Percentiles rank a stretch among this genome's conserved stretches.
Conservation (phyloP, 2,113 vertebrate species). For the Neodontobutis hainanensis region DNA sequence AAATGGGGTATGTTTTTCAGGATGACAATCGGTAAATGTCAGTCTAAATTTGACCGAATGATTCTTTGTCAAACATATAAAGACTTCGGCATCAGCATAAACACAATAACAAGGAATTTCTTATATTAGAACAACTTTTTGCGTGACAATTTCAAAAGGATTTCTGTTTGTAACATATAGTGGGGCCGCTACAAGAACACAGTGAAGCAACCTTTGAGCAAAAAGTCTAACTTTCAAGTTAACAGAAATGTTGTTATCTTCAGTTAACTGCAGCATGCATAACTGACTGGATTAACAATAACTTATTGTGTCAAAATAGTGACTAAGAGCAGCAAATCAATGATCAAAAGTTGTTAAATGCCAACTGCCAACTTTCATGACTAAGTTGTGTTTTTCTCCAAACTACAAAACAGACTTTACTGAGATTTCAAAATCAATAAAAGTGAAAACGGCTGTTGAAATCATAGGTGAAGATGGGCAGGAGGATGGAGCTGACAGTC, state of each 20-base stretch:
- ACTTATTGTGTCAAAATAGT: conserved; percentile 1
- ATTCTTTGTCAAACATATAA: not conserved
- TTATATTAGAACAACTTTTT: too few species aligned
- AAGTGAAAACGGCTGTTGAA: conserved; percentile 10
- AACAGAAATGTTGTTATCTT: too few species aligned
- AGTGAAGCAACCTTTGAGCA: too few species aligned
- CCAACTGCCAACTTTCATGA: too few species aligned
- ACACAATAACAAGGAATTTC: too few species aligned
- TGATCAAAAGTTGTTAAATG: not conserved
- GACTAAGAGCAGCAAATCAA: not conserved
- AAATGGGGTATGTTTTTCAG: conserved; percentile 3
- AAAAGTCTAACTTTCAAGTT: too few species aligned
- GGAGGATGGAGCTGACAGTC: conserved; percentile 38
- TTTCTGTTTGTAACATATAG: too few species aligned
- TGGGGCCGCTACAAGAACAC: too few species aligned
- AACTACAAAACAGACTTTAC: too few species aligned
- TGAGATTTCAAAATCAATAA: conserved; percentile 1
- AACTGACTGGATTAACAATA: not conserved
- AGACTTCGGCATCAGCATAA: too few species aligned
- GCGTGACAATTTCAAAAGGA: too few species aligned
- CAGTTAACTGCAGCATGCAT: too few species aligned
- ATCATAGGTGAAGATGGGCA: conserved; percentile 15
- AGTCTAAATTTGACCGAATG: not conserved
- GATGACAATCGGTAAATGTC: conserved; percentile 1
- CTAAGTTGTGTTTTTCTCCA: not conserved